Conservation (phyloP, 2,797 vertebrate species). For the Paedocypris micromegethes region DNA sequence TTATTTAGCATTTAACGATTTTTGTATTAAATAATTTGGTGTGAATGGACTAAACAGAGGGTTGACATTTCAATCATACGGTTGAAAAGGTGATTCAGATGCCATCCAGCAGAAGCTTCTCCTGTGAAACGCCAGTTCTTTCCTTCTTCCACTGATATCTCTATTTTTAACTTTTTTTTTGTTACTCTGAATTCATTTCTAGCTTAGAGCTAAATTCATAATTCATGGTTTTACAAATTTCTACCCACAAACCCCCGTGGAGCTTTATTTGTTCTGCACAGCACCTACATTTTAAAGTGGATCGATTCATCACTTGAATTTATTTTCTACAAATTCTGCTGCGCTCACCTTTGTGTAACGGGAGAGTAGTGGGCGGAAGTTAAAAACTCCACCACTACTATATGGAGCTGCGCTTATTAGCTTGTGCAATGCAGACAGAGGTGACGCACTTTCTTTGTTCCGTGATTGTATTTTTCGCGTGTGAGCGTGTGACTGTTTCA, state of each 20-base stretch:
- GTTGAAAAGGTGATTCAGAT: not conserved
- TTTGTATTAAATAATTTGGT: too few species aligned
- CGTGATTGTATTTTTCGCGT: slow-evolving; percentile 32
- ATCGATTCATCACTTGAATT: slow-evolving; percentile 68
- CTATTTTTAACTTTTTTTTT: slow-evolving; percentile 49
- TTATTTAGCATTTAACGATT: too few species aligned
- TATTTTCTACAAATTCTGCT: slow-evolving; percentile 60
- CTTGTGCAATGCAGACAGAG: slow-evolving; percentile 45
- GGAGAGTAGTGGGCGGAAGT: slow-evolving; percentile 39
- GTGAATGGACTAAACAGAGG: too few species aligned
- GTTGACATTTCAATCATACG: not conserved
- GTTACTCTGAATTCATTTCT: slow-evolving; percentile 45
- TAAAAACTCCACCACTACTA: slow-evolving; percentile 41
- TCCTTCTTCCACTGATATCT: slow-evolving; percentile 52
- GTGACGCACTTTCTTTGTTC: slow-evolving; percentile 46
- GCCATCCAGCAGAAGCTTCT: slow-evolving; percentile 18
- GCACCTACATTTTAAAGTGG: slow-evolving; percentile 60
- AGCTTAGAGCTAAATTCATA: slow-evolving; percentile 60
- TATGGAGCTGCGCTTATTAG: slow-evolving; percentile 48
- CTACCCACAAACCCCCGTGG: slow-evolving; percentile 54
- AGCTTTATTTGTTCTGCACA: slow-evolving; percentile 67
- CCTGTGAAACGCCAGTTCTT: slow-evolving; percentile 17
- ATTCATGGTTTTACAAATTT: slow-evolving; percentile 60
- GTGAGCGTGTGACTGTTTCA: slow-evolving; percentile 37
- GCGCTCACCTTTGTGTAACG: slow-evolving; percentile 43